A percentile compares a stretch with the other conserved stretches of the same genome.
Conservation (phyloP, 2,797 vertebrate genomes). For the Pteropus rufus region DNA sequence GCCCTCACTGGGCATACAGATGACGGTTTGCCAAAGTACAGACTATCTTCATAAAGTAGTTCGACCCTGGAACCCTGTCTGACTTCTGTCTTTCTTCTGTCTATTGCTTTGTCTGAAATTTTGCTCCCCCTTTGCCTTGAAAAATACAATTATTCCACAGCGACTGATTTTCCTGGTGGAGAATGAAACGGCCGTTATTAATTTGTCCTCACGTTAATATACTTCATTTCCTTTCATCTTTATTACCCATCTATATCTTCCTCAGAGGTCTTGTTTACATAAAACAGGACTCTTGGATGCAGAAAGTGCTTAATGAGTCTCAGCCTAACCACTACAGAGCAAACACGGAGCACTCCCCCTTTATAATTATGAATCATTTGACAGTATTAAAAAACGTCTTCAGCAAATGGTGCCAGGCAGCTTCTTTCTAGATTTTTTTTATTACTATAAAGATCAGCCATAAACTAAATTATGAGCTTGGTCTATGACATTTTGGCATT, state of each 20-base stretch:
- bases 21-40: neutral
- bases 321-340: constrained; percentile 77
- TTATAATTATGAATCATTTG: constrained; percentile 80
- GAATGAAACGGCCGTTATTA: constrained; percentile 80
- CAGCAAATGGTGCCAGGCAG: constrained; percentile 72
- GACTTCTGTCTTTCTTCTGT: neutral
- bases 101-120: constrained; percentile 53
- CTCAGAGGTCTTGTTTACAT: constrained; percentile 85
- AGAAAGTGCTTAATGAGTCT: constrained; percentile 80
- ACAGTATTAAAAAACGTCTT: constrained; percentile 73
- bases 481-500: constrained; percentile 64
- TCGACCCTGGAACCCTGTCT: constrained; percentile 22
- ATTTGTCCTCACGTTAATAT: constrained; percentile 78
- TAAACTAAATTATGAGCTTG: constrained; percentile 79
- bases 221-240: constrained; percentile 83
- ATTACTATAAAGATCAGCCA: constrained; percentile 71
- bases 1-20: neutral
- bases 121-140: constrained; percentile 54
- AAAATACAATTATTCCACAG: constrained; percentile 74
- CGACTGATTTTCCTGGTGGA: constrained; percentile 75
- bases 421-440: constrained; percentile 65
- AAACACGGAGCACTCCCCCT: constrained; percentile 59
- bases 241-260: constrained; percentile 82
- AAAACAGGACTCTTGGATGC: constrained; percentile 80
- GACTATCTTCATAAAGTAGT: neutral